Percentiles rank a stretch among this genome's conserved stretches.
phyloP scores from a whole-genome alignment of 35 echinoderm and acorn worm species.

The Heliocidaris erythrogramma region DNA sequence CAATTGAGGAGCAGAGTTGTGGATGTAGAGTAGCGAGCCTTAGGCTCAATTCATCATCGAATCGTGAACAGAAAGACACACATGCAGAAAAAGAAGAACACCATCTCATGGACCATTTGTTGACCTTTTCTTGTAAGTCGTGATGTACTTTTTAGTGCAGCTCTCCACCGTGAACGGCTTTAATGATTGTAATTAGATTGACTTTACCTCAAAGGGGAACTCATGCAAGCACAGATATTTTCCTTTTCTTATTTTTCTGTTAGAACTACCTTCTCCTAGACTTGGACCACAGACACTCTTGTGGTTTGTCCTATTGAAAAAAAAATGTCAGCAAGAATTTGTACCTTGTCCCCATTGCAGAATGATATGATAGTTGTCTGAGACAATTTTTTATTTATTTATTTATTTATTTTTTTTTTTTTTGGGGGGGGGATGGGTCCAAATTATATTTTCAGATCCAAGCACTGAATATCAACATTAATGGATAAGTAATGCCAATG shows the following conservation, averaged over 20 bases:
- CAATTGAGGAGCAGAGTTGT: not conserved
- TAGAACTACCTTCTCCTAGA: not conserved
- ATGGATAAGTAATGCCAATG: no score
- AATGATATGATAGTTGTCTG: not conserved
- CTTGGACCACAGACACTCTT: not conserved
- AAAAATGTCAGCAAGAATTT: not conserved
- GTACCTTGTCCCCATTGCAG: not conserved
- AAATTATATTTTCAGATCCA: no score
- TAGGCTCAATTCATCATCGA: not conserved
- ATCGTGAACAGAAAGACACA: not conserved
- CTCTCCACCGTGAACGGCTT: not conserved
- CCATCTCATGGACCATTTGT: not conserved
- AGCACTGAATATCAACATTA: no score
- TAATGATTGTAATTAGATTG: constrained; percentile 19
- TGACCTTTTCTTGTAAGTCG: not conserved
- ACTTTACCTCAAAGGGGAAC: not conserved
- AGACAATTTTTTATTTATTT: no score
- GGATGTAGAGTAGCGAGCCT: not conserved
- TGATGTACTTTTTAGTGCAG: not conserved
- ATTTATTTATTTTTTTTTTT: no score
- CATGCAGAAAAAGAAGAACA: not conserved
- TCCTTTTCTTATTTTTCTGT: constrained; percentile 1
- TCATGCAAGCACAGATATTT: constrained; percentile 1
- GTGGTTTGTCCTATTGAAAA: not conserved
- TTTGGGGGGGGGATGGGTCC: no score